Conservation (phyloP, 1,140 invertebrate species). For the Monochamus saltuarius region DNA sequence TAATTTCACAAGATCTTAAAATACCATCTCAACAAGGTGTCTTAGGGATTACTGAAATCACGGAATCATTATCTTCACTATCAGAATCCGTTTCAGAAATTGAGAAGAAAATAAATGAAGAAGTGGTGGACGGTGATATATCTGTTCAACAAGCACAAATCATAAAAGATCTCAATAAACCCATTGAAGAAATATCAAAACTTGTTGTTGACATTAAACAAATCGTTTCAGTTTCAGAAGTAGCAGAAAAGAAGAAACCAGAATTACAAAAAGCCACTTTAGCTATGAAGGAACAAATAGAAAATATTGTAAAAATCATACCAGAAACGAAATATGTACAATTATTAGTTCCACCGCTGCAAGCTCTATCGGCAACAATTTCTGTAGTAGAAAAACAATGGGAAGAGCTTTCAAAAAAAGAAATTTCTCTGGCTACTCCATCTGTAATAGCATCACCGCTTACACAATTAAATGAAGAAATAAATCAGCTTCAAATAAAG, state of each 20-base stretch:
- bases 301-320: too few relatives aligned
- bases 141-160: conserved; percentile 11
- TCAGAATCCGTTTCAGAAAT: not conserved
- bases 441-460: not conserved
- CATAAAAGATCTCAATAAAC: conserved; percentile 1
- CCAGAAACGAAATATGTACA: too few relatives aligned
- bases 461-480: not conserved
- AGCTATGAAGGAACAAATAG: too few relatives aligned
- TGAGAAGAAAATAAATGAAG: not conserved
- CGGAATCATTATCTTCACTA: conserved; percentile 9
- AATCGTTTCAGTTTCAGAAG: conserved; percentile 10
- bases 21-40: not conserved
- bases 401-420: not conserved
- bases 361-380: too few relatives aligned
- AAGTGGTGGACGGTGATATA: conserved; percentile 8
- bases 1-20: not conserved
- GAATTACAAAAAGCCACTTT: not conserved
- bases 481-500: not conserved
- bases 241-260: conserved; percentile 18
- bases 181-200: conserved; percentile 19
- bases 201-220: conserved; percentile 19
- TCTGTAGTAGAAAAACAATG: too few relatives aligned
- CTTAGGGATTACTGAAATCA: conserved; percentile 19
- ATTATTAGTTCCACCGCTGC: too few relatives aligned
- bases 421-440: not conserved